Evolutionary conservation across 1,140 invertebrate genomes (phyloP).

Genomic region (Drosophila nikananu): DNA sequence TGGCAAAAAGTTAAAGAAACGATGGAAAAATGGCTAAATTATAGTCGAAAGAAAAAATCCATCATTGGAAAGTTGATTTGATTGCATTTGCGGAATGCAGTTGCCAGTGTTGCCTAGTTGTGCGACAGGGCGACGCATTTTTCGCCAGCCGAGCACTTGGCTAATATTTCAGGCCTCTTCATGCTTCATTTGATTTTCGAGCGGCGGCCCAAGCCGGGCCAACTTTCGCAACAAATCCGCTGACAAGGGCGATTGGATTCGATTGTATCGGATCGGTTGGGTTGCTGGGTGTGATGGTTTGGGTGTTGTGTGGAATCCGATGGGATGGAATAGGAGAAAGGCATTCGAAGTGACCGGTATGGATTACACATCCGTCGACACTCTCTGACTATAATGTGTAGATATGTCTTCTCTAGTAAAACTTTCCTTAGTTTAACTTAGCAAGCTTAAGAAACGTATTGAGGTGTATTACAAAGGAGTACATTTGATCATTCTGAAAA

Average conservation of each 20-base stretch:
- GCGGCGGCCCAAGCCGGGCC: constrained; percentile 12
- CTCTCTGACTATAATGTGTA: not conserved
- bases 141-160: constrained; percentile 44
- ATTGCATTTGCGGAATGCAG: constrained; percentile 75
- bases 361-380: constrained; percentile 19
- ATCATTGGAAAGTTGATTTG: constrained; percentile 80
- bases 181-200: constrained; percentile 67
- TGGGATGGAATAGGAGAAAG: constrained; percentile 30
- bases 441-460: no score
- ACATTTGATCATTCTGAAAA: no score
- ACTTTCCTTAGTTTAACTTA: not conserved
- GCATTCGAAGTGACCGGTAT: constrained; percentile 26
- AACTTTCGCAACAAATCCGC: constrained; percentile 37
- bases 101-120: constrained; percentile 65
- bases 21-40: constrained; percentile 62
- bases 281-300: constrained; percentile 4
- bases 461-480: not conserved
- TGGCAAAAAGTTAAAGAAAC: constrained; percentile 34
- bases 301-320: constrained; percentile 10
- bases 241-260: constrained; percentile 43
- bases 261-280: constrained; percentile 15
- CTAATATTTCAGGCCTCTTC: constrained; percentile 71
- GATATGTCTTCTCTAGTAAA: not conserved
- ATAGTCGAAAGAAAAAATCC: constrained; percentile 71
- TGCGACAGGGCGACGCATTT: constrained; percentile 68